Base-by-base conservation (phyloP, 2,888 invertebrate genomes). In the Caenorhabditis auriculariae region DNA sequence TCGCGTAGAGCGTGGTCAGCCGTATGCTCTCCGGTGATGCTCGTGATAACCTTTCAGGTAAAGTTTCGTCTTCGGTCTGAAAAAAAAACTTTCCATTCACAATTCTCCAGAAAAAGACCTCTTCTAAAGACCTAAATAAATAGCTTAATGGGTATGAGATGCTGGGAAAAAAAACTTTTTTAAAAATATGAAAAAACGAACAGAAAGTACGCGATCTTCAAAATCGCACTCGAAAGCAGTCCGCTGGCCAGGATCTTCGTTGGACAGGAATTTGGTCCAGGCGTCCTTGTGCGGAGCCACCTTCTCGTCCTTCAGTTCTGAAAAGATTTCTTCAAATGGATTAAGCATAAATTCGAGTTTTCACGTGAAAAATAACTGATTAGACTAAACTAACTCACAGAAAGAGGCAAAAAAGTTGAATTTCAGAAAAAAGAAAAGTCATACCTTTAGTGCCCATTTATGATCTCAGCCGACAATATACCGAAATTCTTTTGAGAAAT, bases 231-330 rank as follows among this genome's bases (percentile, higher is more conserved):
- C 73, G 44, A 75, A 75, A 3, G 70, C 65, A 4, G 70, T 72
- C 24, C 75, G 54, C 27, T 66, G 65, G 12, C 69, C 73, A n/a
- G 73, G 69, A 44, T 74, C 75, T 39, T 75, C 75, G 45, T 72
- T 74, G 21, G 75, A 57, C 43, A 75, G 48, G 55, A 75, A 75
- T 53, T 75, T 75, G 19, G 76, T 77, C 78, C 77, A 80, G 26
- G 74, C 69, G 51, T 80, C 80, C 44, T 78, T 80, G 54, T 80
- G 80, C 7, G 73, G 74, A 3, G 75, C 75, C 19, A 76, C 74
- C 56, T 79, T 80, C 56, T 80, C 80, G 32, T 73, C 73, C 24
- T 69, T 56, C 37, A 80, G 54, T 44, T 80, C 80, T 77, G 51
- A 53, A 68, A 54, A 4, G 6, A n/a, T n/a, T n/a, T n/a, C n/a